Percentiles rank a stretch among this genome's conserved stretches.
Evolutionary conservation across 2,888 invertebrate species (phyloP).

Genomic region (Tinea semifulvella): DNA sequence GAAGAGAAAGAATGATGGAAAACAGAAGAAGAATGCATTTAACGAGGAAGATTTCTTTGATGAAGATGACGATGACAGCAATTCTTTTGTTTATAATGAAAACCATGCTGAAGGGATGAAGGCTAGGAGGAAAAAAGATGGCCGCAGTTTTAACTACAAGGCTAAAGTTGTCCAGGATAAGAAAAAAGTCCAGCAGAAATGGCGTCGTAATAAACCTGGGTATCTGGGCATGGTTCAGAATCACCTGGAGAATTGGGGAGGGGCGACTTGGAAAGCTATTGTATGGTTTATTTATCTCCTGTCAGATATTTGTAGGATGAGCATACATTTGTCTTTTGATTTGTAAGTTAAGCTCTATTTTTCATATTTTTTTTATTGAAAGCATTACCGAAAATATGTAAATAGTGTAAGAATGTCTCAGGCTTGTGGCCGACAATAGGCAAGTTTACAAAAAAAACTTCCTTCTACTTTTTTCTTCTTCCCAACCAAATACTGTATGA

Average conservation of each 20-base stretch:
- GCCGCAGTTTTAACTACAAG: conserved; percentile 41
- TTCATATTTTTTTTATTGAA: too few species aligned
- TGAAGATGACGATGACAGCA: conserved; percentile 39
- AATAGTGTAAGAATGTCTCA: too few species aligned
- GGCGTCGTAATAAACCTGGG: conserved; percentile 47
- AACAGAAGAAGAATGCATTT: conserved; percentile 30
- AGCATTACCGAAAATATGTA: not conserved
- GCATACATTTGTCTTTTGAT: conserved; percentile 74
- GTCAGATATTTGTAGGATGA: conserved; percentile 83
- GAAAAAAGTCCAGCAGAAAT: conserved; percentile 50
- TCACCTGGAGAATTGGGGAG: conserved; percentile 64
- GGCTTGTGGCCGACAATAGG: too few species aligned
- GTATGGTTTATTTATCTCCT: conserved; percentile 83
- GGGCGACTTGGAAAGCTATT: conserved; percentile 68
- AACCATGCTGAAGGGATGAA: conserved; percentile 39
- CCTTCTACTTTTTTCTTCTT: too few species aligned
- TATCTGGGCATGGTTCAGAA: conserved; percentile 53
- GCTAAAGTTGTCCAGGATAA: conserved; percentile 49
- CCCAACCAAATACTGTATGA: too few species aligned
- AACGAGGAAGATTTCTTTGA: conserved; percentile 35
- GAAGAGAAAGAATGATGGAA: conserved; percentile 44
- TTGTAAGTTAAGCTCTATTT: too few species aligned
- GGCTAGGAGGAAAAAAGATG: conserved; percentile 58
- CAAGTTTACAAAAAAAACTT: too few species aligned
- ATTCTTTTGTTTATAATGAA: conserved; percentile 43